These are phyloP conservation scores for Hycleus phaleratus DNA, from an alignment of 1,140 invertebrate genomes.

Conservation along the genomic window DNA sequence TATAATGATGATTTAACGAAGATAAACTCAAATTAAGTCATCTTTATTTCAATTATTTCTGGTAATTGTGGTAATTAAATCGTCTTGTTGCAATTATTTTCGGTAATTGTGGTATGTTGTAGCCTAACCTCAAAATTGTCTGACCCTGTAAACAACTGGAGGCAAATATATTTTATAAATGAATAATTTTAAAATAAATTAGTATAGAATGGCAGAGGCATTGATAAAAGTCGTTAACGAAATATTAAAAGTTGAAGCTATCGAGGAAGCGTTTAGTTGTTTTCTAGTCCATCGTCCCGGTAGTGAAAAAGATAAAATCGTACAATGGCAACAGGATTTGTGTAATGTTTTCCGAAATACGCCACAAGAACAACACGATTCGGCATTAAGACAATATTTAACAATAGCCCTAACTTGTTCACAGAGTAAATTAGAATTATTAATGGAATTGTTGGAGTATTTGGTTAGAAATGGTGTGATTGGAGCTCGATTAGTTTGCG, in stretches of 20 bases:
- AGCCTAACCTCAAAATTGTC: too few species aligned
- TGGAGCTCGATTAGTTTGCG: slow-evolving; percentile 69
- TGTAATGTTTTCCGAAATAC: slow-evolving; percentile 45
- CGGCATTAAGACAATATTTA: slow-evolving; percentile 62
- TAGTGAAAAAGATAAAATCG: slow-evolving; percentile 56
- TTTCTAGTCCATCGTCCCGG: slow-evolving; percentile 68
- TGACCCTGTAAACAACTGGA: too few species aligned
- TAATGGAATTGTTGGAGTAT: slow-evolving; percentile 64
- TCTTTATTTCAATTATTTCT: too few species aligned
- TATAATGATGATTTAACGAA: too few species aligned
- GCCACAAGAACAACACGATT: slow-evolving; percentile 61
- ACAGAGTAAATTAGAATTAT: slow-evolving; percentile 59
- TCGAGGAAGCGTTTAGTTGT: slow-evolving; percentile 82
- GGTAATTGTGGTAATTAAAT: too few species aligned
- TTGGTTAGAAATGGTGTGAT: slow-evolving; percentile 60
- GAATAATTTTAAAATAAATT: too few species aligned
- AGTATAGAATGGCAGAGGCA: slow-evolving; percentile 22
- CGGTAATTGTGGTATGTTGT: too few species aligned
- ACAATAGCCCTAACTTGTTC: slow-evolving; percentile 60
- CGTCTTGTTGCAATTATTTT: too few species aligned
- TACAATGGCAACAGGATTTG: slow-evolving; percentile 56
- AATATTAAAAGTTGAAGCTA: slow-evolving; percentile 68
- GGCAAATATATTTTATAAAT: too few species aligned
- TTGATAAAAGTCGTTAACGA: slow-evolving; percentile 56
- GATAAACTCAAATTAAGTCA: too few species aligned